Evolutionary conservation across 1,140 invertebrate genomes (phyloP).

Genomic region (Coboldia fuscipes): DNA sequence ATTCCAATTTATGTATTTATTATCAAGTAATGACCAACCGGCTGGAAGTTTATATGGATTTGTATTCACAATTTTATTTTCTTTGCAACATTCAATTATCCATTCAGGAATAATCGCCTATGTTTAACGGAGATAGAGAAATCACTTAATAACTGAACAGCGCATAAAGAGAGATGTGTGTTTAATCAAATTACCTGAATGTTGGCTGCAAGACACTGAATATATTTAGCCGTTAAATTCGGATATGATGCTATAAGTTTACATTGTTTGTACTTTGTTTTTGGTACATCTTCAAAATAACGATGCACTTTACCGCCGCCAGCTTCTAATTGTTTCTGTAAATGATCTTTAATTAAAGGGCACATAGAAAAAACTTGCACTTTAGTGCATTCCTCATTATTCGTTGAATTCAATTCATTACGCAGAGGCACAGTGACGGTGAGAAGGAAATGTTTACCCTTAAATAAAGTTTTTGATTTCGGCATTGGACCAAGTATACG

Average conservation of each 20-base stretch:
- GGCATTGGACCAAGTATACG: slow-evolving; percentile 25
- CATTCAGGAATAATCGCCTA: slow-evolving; percentile 27
- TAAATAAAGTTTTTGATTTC: slow-evolving; percentile 24
- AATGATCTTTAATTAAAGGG: slow-evolving; percentile 30
- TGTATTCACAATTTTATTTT: slow-evolving; percentile 16
- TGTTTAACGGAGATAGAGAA: not conserved
- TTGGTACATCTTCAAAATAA: slow-evolving; percentile 29
- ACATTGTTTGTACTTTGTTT: slow-evolving; percentile 25
- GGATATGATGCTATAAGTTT: slow-evolving; percentile 32
- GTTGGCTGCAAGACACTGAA: slow-evolving; percentile 29
- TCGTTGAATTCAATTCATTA: slow-evolving; percentile 6
- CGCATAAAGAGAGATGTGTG: no score
- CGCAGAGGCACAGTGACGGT: slow-evolving; percentile 25
- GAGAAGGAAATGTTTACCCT: slow-evolving; percentile 27
- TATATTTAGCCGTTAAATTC: slow-evolving; percentile 31
- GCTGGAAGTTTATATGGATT: slow-evolving; percentile 24
- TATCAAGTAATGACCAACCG: slow-evolving; percentile 27
- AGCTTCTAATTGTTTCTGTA: slow-evolving; percentile 27
- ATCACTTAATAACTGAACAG: not conserved
- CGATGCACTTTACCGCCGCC: slow-evolving; percentile 31
- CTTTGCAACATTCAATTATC: slow-evolving; percentile 27
- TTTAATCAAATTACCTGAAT: slow-evolving; percentile 13
- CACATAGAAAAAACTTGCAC: slow-evolving; percentile 12
- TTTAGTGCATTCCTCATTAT: not conserved
- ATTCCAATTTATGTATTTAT: slow-evolving; percentile 24